A percentile compares a stretch with the other conserved stretches of the same genome.
These are phyloP conservation scores for Cynaeus angustus DNA, from an alignment of 2,888 invertebrate species.

Conservation along the genomic window DNA sequence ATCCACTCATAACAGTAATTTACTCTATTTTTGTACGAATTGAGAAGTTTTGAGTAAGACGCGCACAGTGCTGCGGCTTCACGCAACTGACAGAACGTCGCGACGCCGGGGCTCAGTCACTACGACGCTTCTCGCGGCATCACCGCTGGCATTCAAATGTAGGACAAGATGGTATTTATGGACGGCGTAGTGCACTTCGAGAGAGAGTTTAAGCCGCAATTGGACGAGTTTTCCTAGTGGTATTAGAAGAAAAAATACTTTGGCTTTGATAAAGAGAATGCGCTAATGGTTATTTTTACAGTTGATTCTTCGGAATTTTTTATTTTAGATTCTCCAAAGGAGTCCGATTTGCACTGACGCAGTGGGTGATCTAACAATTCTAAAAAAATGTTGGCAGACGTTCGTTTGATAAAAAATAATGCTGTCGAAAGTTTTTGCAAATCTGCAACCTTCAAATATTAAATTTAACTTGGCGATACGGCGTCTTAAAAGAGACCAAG, in stretches of 20 bases:
- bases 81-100: conserved; percentile 46
- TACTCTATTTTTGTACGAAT: conserved; percentile 28
- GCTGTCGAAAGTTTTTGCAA: neutral
- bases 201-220: conserved; percentile 1
- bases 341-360: neutral
- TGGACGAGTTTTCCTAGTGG: neutral
- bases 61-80: conserved; percentile 18
- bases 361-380: neutral
- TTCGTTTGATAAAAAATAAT: conserved; percentile 2
- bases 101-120: conserved; percentile 52
- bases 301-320: too few species aligned
- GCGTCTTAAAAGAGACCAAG: too few species aligned
- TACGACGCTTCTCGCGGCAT: conserved; percentile 50
- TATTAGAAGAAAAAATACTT: too few species aligned
- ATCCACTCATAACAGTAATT: conserved; percentile 15
- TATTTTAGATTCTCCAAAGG: conserved; percentile 1
- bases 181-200: conserved; percentile 32
- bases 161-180: conserved; percentile 55
- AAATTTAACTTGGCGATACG: neutral
- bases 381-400: neutral
- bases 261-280: too few species aligned
- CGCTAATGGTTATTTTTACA: too few species aligned
- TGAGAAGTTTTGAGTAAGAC: conserved; percentile 3
- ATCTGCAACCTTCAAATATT: neutral
- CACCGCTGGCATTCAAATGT: conserved; percentile 57